Conservation (phyloP, 2,797 vertebrate genomes). For the Pseudochaenichthys georgianus region DNA sequence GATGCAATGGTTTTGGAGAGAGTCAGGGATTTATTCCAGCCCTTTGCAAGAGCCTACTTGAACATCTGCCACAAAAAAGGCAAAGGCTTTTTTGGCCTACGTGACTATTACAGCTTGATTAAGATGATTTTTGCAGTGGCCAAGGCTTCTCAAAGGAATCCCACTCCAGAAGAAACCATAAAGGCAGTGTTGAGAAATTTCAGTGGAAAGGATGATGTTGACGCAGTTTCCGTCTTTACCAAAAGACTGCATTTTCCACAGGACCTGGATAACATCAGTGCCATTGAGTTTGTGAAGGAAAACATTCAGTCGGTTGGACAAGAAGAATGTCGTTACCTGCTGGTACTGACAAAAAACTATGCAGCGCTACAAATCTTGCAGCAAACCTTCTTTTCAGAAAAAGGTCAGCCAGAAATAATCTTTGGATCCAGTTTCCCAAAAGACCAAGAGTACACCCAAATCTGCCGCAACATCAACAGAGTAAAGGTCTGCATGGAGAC, state of each 20-base stretch:
- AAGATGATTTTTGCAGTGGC: conserved; percentile 93
- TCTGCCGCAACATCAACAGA: conserved; percentile 96
- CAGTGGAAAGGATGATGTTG: conserved; percentile 89
- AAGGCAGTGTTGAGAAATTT: conserved; percentile 94
- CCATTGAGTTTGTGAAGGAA: conserved; percentile 88
- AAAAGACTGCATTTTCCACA: conserved; percentile 60
- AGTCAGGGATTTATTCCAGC: conserved; percentile 87
- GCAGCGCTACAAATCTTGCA: conserved; percentile 94
- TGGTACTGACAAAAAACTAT: conserved; percentile 95
- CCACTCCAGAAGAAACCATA: conserved; percentile 80
- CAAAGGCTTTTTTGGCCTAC: conserved; percentile 96
- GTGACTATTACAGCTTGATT: conserved; percentile 97
- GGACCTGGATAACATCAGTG: conserved; percentile 81
- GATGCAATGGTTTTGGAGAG: conserved; percentile 86
- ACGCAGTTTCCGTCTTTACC: conserved; percentile 87
- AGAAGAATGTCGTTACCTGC: conserved; percentile 93
- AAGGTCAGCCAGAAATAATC: conserved; percentile 92
- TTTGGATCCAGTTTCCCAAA: conserved; percentile 97
- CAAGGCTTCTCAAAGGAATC: conserved; percentile 80
- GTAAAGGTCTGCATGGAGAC: conserved; percentile 99
- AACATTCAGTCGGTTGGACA: conserved; percentile 86
- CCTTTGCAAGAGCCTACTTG: conserved; percentile 90
- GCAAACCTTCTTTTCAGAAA: conserved; percentile 85
- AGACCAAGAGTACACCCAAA: conserved; percentile 97
- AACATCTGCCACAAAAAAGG: conserved; percentile 84